Percentiles rank a stretch among this genome's conserved stretches.
phyloP scores from a whole-genome alignment of 92 coral and sea anemone species.

The Virgularia gustaviana region DNA sequence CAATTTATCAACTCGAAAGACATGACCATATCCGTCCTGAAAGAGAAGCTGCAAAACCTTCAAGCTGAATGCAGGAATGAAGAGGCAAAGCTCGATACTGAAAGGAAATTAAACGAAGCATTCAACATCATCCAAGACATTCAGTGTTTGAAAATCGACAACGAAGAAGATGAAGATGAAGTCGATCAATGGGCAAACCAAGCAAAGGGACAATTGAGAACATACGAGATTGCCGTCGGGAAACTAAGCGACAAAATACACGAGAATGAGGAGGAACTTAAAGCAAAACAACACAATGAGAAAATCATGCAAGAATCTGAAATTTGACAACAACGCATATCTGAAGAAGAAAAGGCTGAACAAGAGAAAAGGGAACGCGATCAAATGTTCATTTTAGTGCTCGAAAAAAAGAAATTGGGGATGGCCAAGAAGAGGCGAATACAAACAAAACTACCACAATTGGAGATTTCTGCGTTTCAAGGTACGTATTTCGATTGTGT shows the following conservation, averaged over 20 bases:
- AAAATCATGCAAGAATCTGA: too few species aligned
- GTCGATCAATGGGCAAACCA: too few species aligned
- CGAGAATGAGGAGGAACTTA: neutral
- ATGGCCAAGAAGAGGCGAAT: neutral
- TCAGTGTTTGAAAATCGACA: too few species aligned
- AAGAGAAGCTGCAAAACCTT: conserved; percentile 28
- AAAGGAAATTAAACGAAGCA: too few species aligned
- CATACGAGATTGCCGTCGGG: neutral
- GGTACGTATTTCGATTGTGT: neutral
- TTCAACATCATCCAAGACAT: too few species aligned
- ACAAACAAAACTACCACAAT: neutral
- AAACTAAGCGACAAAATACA: neutral
- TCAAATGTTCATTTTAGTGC: neutral
- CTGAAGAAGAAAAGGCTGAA: too few species aligned
- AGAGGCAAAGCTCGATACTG: too few species aligned
- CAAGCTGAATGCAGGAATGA: conserved; percentile 13
- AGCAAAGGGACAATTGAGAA: neutral
- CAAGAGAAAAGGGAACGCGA: neutral
- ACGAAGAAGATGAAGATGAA: too few species aligned
- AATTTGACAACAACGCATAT: too few species aligned
- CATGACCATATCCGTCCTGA: conserved; percentile 33
- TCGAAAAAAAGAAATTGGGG: neutral
- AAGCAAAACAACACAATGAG: too few species aligned
- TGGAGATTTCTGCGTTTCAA: neutral
- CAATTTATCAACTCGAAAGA: conserved; percentile 21